Conservation (phyloP, 2,888 invertebrate genomes). For the Empis stercorea region DNA sequence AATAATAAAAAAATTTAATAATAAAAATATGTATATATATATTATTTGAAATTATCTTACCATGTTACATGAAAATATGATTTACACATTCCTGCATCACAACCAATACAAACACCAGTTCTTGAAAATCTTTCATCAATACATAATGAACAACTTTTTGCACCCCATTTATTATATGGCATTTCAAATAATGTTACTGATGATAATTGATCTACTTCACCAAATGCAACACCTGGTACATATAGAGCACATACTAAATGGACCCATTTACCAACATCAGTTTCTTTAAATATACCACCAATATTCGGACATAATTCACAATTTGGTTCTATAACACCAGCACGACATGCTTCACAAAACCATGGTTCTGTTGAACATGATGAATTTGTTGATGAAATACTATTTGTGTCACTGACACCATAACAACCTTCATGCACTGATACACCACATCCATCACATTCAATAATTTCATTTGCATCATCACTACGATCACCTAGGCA, state of each 20-base stretch:
- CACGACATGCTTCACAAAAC: slow-evolving; percentile 98
- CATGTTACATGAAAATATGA: slow-evolving; percentile 97
- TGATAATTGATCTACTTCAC: slow-evolving; percentile 81
- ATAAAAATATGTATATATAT: background rate
- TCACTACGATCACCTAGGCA: slow-evolving; percentile 88
- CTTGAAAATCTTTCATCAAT: slow-evolving; percentile 74
- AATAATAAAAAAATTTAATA: background rate
- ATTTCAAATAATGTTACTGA: slow-evolving; percentile 93
- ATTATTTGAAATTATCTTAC: slow-evolving; percentile 41
- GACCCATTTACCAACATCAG: slow-evolving; percentile 96
- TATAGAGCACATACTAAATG: slow-evolving; percentile 96
- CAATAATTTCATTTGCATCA: slow-evolving; percentile 90
- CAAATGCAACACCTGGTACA: slow-evolving; percentile 93
- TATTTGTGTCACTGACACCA: slow-evolving; percentile 83
- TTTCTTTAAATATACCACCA: slow-evolving; percentile 88
- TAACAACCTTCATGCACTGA: slow-evolving; percentile 97
- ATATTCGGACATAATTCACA: slow-evolving; percentile 94
- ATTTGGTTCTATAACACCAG: slow-evolving; percentile 72
- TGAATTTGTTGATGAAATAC: slow-evolving; percentile 84
- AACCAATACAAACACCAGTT: slow-evolving; percentile 91
- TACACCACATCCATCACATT: slow-evolving; percentile 93
- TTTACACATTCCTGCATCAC: slow-evolving; percentile 97
- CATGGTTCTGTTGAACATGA: slow-evolving; percentile 95
- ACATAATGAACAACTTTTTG: slow-evolving; percentile 82
- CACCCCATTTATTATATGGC: slow-evolving; percentile 95